Evolutionary conservation across 2,113 vertebrate genomes (phyloP), one percentile per base, ranked within the genome.

Genomic region (Arizona elegans): DNA sequence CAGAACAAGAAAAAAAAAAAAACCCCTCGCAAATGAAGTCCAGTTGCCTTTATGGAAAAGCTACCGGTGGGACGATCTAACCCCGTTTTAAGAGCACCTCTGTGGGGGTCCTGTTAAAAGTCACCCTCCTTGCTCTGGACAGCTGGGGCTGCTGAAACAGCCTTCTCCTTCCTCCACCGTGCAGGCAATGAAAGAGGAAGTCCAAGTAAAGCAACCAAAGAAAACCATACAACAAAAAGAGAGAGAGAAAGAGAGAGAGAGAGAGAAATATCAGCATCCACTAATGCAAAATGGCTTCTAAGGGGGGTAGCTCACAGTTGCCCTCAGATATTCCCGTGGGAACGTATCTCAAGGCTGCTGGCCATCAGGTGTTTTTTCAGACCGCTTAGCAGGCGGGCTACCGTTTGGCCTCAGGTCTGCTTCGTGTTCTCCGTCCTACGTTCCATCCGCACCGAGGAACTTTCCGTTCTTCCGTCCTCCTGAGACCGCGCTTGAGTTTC

Each of bases 351-450:
- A 81, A 17, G n/a, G 17, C 75, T 81, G 33, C 17, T 38, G 21
- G 75, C 75, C 8, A 9, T 21, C 75, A 21, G 75, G 0, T 43
- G 38, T 59, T 90, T 59, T 90, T 7, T 43, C 70, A 8, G 65
- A 21, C 1, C 0, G 29, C 2, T 56, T 8, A 29, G 33, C 26
- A 55, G 50, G 33, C 21, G 9, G 33, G 23, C 0, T 4, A 13
- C 53, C 2, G 38, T 88, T 2, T 0, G 38, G 91, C 59, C 81
- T 50, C 5, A 43, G 29, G 88, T 29, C 5, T 53, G 43, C 54
- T 53, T 62, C 38, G 5, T 0, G 1, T 38, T 4, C 29, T 19
- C 70, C 85, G 13, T 88, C 88, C 88, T 7, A 12, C 43, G 55
- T 70, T 54, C 50, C 56, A 65, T 75, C 88, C 4, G 3, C 53